Evolutionary conservation across 2,888 invertebrate species (phyloP).

Genomic region (Nudaria mundana): DNA sequence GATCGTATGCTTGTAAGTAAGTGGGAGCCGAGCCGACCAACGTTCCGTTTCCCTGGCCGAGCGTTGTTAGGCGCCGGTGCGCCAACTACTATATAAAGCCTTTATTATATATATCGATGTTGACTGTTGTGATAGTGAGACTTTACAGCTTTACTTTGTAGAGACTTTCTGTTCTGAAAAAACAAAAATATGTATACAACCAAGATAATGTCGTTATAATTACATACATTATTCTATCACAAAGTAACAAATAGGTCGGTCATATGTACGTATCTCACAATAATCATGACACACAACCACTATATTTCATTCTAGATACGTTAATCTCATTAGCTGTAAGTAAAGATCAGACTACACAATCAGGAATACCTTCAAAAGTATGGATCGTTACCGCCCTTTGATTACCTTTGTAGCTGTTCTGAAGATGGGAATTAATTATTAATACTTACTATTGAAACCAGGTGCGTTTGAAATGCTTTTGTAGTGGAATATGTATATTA

Average conservation of each 20-base stretch:
- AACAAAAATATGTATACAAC: too few species aligned
- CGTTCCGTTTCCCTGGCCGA: too few species aligned
- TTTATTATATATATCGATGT: too few species aligned
- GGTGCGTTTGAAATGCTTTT: slow-evolving; percentile 29
- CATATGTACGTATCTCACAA: slow-evolving; percentile 12
- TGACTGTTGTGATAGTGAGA: too few species aligned
- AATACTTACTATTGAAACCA: slow-evolving; percentile 56
- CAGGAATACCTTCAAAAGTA: slow-evolving; percentile 33
- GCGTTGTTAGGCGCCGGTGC: too few species aligned
- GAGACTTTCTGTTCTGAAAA: too few species aligned
- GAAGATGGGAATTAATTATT: slow-evolving; percentile 61
- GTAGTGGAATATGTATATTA: slow-evolving; percentile 20
- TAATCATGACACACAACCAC: slow-evolving; percentile 25
- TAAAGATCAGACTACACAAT: slow-evolving; percentile 20
- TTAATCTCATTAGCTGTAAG: slow-evolving; percentile 33
- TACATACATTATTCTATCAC: background rate
- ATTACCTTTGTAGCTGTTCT: slow-evolving; percentile 55
- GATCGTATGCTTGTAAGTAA: too few species aligned
- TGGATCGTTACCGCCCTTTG: slow-evolving; percentile 53
- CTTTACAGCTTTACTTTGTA: too few species aligned
- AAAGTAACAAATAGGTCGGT: slow-evolving; percentile 13
- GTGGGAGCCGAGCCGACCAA: too few species aligned
- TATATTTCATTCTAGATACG: slow-evolving; percentile 22
- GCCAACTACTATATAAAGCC: too few species aligned
- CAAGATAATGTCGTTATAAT: too few species aligned